phyloP scores from a whole-genome alignment of 2,113 vertebrate species.

The Sylvia atricapilla region DNA sequence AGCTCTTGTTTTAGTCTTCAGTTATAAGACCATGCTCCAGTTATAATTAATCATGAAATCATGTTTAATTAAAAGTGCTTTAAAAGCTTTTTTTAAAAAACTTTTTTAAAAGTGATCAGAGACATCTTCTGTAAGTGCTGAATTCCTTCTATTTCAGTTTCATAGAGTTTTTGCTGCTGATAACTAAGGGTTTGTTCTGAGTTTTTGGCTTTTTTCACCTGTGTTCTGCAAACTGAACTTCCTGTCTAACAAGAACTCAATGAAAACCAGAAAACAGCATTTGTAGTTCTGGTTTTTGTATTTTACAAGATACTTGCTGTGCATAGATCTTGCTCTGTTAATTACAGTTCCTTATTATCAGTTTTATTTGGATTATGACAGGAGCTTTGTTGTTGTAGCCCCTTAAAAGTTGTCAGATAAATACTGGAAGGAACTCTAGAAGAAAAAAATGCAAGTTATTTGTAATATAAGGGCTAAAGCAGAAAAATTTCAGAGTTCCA shows the following conservation, averaged over 20 bases:
- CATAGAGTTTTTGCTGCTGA: neutral
- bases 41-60: neutral
- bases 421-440: neutral
- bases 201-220: neutral
- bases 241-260: neutral
- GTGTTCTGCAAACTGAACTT: neutral
- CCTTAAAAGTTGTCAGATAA: neutral
- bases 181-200: neutral
- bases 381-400: neutral
- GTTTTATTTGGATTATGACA: neutral
- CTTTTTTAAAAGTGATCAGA: neutral
- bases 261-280: neutral
- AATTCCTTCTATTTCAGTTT: neutral
- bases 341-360: neutral
- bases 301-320: neutral
- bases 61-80: neutral
- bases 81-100: too few relatives aligned
- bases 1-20: neutral
- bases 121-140: accelerated
- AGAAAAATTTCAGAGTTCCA: neutral
- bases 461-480: neutral
- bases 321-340: neutral
- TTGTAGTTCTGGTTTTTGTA: neutral
- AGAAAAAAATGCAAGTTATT: neutral
- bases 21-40: neutral